These are phyloP conservation scores for Onychomys torridus DNA, from an alignment of 2,797 vertebrate genomes.

Conservation along the genomic window DNA sequence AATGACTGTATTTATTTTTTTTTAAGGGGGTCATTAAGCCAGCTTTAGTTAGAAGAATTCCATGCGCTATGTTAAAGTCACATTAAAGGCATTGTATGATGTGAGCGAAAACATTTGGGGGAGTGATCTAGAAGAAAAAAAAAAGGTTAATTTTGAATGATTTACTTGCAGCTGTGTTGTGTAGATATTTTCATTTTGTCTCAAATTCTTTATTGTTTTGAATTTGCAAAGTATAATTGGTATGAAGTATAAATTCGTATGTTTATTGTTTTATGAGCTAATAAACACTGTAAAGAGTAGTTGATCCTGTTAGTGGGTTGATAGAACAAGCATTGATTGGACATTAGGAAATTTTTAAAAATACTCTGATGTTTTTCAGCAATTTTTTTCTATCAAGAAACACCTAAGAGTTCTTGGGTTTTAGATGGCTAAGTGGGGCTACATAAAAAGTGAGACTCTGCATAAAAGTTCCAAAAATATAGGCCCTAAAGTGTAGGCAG, in stretches of 20 bases:
- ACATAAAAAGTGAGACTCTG: not conserved
- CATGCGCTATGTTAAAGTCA: conserved; percentile 37
- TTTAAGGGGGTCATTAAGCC: conserved; percentile 38
- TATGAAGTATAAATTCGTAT: not conserved
- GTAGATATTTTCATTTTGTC: not conserved
- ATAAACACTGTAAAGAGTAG: not conserved
- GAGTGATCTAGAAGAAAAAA: conserved; percentile 16
- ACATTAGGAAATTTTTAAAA: conserved; percentile 34
- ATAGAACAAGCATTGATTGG: not conserved
- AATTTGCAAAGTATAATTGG: not conserved
- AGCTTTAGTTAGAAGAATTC: conserved; percentile 51
- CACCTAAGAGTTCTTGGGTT: not conserved
- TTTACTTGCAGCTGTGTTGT: not conserved
- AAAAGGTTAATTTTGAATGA: not conserved
- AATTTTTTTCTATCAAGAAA: not conserved
- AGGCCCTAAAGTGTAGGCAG: not conserved
- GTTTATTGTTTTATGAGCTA: not conserved
- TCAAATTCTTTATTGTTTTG: not conserved
- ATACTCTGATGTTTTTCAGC: not conserved
- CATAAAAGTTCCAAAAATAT: not conserved
- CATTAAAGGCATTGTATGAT: not conserved
- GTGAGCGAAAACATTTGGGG: not conserved
- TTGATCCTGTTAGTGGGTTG: not conserved
- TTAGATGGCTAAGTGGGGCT: not conserved
- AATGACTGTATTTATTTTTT: conserved; percentile 31